Conservation (phyloP, 2,113 vertebrate species). For the Dipodomys spectabilis region DNA sequence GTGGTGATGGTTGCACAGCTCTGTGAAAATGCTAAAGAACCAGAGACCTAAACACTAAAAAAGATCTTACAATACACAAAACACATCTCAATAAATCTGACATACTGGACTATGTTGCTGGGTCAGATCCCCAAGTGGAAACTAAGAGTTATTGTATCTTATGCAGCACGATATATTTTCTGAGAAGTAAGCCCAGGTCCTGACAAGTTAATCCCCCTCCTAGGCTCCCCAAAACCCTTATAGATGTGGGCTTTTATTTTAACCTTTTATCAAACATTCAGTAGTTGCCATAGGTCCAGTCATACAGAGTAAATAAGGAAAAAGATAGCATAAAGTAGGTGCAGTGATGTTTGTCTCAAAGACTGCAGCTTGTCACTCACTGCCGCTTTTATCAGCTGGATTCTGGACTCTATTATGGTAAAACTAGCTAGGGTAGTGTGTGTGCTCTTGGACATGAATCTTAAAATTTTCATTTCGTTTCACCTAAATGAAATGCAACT, state of each 20-base stretch:
- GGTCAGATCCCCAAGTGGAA: neutral
- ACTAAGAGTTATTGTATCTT: neutral
- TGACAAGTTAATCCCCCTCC: neutral
- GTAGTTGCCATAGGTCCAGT: neutral
- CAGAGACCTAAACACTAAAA: neutral
- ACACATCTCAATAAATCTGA: neutral
- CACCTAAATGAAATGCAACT: constrained; percentile 20
- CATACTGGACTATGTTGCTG: neutral
- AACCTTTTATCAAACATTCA: neutral
- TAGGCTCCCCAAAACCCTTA: neutral
- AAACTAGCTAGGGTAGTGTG: neutral
- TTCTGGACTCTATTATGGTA: neutral
- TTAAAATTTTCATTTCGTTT: neutral
- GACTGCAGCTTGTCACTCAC: too few relatives aligned
- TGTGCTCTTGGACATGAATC: neutral
- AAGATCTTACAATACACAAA: constrained; percentile 3
- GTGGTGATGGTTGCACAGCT: neutral
- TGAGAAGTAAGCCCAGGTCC: neutral
- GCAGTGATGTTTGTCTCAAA: neutral
- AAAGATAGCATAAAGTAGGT: neutral
- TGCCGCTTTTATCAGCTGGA: neutral
- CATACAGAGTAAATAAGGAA: neutral
- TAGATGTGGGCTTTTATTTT: neutral
- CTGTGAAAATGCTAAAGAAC: neutral
- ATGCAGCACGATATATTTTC: neutral